Conservation (phyloP, 2,113 vertebrate genomes). For the Puffinus mauretanicus region DNA sequence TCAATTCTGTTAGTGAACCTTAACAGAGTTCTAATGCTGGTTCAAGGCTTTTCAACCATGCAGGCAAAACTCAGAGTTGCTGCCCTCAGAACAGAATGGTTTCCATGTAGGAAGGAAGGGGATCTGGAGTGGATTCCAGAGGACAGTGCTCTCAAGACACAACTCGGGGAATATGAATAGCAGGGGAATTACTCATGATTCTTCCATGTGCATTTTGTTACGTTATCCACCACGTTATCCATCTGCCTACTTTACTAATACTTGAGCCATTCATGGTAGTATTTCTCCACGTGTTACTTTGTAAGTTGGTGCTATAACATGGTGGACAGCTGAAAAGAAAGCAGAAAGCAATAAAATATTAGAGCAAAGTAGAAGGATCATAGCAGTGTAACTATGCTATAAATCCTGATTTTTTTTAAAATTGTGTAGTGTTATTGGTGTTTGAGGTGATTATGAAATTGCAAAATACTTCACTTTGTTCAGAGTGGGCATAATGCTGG, state of each 20-base stretch:
- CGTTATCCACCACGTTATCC: not conserved
- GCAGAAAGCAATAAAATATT: not conserved
- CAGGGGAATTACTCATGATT: not conserved
- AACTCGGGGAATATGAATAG: not conserved
- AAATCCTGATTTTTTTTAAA: not conserved
- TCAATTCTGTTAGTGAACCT: not conserved
- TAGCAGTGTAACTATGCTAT: not conserved
- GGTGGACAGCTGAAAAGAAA: not conserved
- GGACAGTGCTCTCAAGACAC: not conserved
- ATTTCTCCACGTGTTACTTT: fast-evolving
- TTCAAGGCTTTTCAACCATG: not conserved
- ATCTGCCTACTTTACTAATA: not conserved
- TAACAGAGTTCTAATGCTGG: not conserved
- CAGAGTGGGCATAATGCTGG: not conserved
- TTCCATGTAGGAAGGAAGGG: not conserved
- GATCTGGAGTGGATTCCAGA: not conserved
- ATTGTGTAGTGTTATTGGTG: not conserved
- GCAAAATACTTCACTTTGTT: not conserved
- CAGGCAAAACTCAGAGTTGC: not conserved
- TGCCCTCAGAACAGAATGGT: not conserved
- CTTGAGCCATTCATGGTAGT: not conserved
- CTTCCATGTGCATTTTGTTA: not conserved
- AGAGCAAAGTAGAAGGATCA: not conserved
- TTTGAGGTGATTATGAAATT: not conserved
- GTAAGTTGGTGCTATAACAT: not conserved